phyloP scores from a whole-genome alignment of 2,797 vertebrate species.

The Erithacus rubecula region DNA sequence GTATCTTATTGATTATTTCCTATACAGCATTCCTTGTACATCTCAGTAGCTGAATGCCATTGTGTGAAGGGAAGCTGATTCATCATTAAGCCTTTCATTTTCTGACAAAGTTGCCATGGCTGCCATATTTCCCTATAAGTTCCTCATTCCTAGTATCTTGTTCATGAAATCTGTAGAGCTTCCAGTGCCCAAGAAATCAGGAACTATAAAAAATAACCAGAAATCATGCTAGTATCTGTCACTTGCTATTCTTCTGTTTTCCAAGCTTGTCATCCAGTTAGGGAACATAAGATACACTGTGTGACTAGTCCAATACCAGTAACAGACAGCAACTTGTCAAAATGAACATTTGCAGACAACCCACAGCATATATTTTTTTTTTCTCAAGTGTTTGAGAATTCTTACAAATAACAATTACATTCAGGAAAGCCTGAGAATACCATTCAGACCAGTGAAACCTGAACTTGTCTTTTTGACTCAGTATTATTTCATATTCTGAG shows the following conservation, averaged over 20 bases:
- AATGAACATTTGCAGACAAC: conserved; percentile 68
- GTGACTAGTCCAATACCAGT: conserved; percentile 64
- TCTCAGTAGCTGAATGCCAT: neutral
- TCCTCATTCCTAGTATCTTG: conserved; percentile 13
- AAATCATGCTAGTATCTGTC: conserved; percentile 60
- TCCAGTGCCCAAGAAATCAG: conserved; percentile 41
- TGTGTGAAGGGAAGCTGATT: neutral
- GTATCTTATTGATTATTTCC: neutral
- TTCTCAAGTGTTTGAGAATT: conserved; percentile 28
- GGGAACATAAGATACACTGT: conserved; percentile 47
- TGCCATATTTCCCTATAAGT: neutral
- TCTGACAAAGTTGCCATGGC: conserved; percentile 3
- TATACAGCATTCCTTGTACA: neutral
- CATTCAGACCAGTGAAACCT: neutral
- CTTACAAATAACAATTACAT: conserved; percentile 55
- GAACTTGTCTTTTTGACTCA: neutral
- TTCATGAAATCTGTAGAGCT: neutral
- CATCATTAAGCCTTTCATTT: conserved; percentile 16
- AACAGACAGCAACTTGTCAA: conserved; percentile 69
- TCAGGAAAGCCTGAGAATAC: conserved; percentile 12
- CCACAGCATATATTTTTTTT: conserved; percentile 28
- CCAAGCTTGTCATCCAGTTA: conserved; percentile 63
- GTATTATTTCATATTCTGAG: neutral
- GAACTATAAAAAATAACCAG: conserved; percentile 50
- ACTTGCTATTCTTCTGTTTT: conserved; percentile 64